Evolutionary conservation across 2,888 invertebrate species (phyloP), one percentile per base, ranked within the genome.

Genomic region (Apoderus coryli): DNA sequence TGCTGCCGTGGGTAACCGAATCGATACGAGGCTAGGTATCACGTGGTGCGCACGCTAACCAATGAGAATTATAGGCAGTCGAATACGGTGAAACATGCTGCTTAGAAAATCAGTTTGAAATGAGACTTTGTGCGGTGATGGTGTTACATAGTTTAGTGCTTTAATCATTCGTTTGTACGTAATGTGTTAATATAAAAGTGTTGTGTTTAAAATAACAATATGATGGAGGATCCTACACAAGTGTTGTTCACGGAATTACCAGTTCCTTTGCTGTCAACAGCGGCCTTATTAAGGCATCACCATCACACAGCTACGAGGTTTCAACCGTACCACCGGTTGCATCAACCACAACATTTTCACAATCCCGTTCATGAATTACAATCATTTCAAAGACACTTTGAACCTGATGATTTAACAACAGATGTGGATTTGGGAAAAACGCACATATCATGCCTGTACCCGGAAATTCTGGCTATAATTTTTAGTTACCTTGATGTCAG

Each of bases 391-490:
- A 34, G 37, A 27, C 34, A 35, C 29, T 27, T 36, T 28, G 33
- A 34, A 29, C 45, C 45, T 22, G 37, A 36, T 4, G 44, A 46
- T 7, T 44, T 41, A 16, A 37, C 37, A 16, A 40, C 40, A 10
- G 49, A 49, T 16, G 33, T 39, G 14, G 49, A 52, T 29, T 40
- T 44, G 25, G 62, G 56, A 64, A 61, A 59, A 56, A 76, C 78
- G 31, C 82, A 89, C 62, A 80, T 92, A 46, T 80, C 85, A 27
- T 73, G 82, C 53, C 64, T 92, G 29, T 90, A 89, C 58, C 92
- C 93, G 11, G 92, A 93, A 61, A 75, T 93, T 42, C 62, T 93
- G 43, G 85, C 89, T 37, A 71, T 89, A 50, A 90, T 93, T 54
- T 93, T 93, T 59, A 76, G 82, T 51, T 76, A 86, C 58, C 64